Evolutionary conservation across 2,797 vertebrate species (phyloP).

Genomic region (Sarcophilus harrisii): DNA sequence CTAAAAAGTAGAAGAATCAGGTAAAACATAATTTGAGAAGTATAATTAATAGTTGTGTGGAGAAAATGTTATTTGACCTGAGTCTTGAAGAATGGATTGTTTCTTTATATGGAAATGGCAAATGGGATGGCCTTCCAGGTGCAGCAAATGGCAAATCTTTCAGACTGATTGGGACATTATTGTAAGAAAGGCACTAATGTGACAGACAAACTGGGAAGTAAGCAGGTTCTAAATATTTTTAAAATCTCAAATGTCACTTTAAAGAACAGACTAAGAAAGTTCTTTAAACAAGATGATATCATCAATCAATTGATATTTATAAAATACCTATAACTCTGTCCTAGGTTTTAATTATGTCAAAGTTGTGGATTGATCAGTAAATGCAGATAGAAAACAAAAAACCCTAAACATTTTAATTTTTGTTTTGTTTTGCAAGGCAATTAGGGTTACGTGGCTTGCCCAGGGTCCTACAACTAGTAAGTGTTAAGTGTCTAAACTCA

Average conservation of each 20-base stretch:
- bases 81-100: background rate
- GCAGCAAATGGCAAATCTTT: background rate
- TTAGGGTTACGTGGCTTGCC: too few relatives aligned
- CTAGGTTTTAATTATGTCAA: background rate
- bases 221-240: background rate
- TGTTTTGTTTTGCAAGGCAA: too few relatives aligned
- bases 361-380: background rate
- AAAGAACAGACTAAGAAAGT: background rate
- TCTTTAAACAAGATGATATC: background rate
- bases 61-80: background rate
- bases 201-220: background rate
- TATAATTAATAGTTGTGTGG: background rate
- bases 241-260: background rate
- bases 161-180: background rate
- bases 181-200: background rate
- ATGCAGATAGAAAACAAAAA: background rate
- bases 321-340: background rate
- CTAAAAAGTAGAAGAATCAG: background rate
- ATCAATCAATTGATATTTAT: background rate
- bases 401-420: background rate
- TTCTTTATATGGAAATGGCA: background rate
- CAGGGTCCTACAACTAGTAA: too few relatives aligned
- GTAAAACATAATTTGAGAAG: background rate
- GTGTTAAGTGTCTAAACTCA: too few relatives aligned
- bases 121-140: background rate